Base-by-base conservation (phyloP, 1,140 invertebrate genomes). In the Mycetomoellerius zeteki region DNA sequence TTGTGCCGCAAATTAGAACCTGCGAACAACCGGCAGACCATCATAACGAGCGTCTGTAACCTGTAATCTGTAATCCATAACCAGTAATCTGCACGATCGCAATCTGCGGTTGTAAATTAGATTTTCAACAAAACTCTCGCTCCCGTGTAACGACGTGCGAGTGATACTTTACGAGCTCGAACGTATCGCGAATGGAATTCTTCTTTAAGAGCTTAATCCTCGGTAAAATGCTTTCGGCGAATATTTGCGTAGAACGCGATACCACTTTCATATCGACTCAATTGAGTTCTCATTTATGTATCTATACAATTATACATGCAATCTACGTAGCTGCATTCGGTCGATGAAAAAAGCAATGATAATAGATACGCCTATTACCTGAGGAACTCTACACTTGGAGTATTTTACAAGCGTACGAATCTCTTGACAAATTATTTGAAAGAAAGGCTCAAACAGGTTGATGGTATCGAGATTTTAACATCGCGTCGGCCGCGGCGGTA, bases 11-110 rank as follows among this genome's bases (percentile, higher is more conserved):
- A 84, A 84, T 84, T 84, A 84, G 80, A 84, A 84, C 80, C 80
- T 21, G 80, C 37, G 37, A 84, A 84, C 37, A 84, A 73, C 80
- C 24, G 80, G 69, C 69, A 75, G 37, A 47, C 37, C 80, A 69
- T 69, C 80, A 67, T 84, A 84, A 84, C 80, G 80, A 84, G 80
- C 69, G 54, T 19, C 69, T 58, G 80, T 84, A 84, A 60, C 80
- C 80, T 84, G 80, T 75, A 84, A 84, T 84, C 80, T 84, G 80
- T 84, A 84, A 84, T 84, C 80, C 80, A 84, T 84, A 84, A 73
- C 80, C 80, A 24, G 80, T 84, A 84, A 84, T 84, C 80, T 84
- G 69, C 69, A 72, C 54, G 80, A 75, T 84, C 80, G 69, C 80
- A 84, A 84, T 84, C 80, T 84, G 69, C 43, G 80, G 37, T 84